phyloP scores from a whole-genome alignment of 2,113 vertebrate genomes.

The Petroica traversi region DNA sequence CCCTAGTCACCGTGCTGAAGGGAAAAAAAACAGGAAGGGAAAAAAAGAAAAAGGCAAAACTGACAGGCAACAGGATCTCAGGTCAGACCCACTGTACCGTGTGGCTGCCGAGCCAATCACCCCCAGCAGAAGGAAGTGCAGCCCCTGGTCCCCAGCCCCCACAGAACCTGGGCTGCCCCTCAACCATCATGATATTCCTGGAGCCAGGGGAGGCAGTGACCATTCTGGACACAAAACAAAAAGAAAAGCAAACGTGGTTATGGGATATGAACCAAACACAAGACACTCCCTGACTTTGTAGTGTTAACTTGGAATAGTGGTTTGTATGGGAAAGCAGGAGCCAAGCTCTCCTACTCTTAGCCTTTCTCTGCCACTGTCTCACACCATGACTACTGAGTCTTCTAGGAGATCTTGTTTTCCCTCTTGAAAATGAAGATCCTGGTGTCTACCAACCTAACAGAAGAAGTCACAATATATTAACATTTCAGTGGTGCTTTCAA shows the following conservation, averaged over 20 bases:
- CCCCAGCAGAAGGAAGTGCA: background rate
- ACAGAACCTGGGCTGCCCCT: background rate
- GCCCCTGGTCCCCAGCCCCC: background rate
- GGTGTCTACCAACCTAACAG: background rate
- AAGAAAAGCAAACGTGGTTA: background rate
- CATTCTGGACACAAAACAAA: background rate
- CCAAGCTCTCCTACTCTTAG: background rate
- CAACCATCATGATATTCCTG: fast-evolving
- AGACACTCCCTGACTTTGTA: background rate
- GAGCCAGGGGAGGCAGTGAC: fast-evolving
- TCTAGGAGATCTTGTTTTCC: background rate
- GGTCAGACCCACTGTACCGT: fast-evolving
- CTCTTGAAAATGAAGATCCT: background rate
- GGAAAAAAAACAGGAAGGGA: too few relatives aligned
- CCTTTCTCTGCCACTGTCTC: background rate
- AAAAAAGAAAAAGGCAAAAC: too few relatives aligned
- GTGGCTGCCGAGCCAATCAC: fast-evolving
- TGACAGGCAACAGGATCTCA: background rate
- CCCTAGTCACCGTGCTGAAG: background rate
- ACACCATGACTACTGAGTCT: background rate
- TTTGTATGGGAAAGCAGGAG: background rate
- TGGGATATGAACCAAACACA: background rate
- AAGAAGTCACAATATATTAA: background rate
- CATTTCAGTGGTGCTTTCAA: background rate
- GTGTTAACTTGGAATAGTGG: fast-evolving